A percentile compares a stretch with the other conserved stretches of the same genome.
phyloP scores from a whole-genome alignment of 2,113 vertebrate genomes.

The Saccopteryx bilineata region DNA sequence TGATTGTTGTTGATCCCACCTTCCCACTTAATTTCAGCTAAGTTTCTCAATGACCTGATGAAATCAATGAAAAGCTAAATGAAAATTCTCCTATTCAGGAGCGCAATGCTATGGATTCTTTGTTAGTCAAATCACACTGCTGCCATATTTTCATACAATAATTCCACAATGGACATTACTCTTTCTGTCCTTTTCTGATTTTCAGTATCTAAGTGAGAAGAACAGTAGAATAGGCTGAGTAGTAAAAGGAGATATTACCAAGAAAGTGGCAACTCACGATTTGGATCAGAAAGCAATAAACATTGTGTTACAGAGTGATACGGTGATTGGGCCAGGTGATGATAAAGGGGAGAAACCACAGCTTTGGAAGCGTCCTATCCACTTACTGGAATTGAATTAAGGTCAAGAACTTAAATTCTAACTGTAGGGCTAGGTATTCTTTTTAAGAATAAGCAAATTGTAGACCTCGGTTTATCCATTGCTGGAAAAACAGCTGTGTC shows the following conservation, averaged over 20 bases:
- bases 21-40: slow-evolving; percentile 65
- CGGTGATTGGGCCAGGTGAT: background rate
- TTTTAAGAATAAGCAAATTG: slow-evolving; percentile 1
- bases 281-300: background rate
- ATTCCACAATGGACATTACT: background rate
- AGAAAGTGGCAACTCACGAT: background rate
- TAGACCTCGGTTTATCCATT: background rate
- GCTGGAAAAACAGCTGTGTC: too few species aligned
- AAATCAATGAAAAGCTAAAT: slow-evolving; percentile 46
- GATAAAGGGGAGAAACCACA: background rate
- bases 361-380: background rate
- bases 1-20: slow-evolving; percentile 53
- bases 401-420: slow-evolving; percentile 6
- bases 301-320: background rate
- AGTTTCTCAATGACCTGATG: slow-evolving; percentile 42
- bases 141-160: background rate
- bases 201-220: background rate
- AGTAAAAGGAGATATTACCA: background rate
- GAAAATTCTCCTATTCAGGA: slow-evolving; percentile 2
- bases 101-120: background rate
- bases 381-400: slow-evolving; percentile 7
- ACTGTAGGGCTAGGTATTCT: background rate
- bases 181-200: background rate
- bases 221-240: background rate
- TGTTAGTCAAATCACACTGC: background rate